phyloP scores from a whole-genome alignment of 2,888 invertebrate genomes.

The Trypoxylon attenuatum region DNA sequence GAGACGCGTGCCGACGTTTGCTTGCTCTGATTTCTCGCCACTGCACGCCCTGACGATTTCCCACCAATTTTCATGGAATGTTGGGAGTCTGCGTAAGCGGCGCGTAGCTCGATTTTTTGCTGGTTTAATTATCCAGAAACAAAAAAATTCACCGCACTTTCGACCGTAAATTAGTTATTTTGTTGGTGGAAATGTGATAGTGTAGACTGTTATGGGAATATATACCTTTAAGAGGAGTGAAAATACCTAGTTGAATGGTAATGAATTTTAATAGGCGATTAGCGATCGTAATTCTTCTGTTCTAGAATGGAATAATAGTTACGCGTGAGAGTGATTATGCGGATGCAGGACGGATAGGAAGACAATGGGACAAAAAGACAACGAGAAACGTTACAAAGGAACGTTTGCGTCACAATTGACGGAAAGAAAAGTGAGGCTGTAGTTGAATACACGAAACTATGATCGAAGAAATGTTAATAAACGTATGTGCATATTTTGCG shows the following conservation, averaged over 20 bases:
- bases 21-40: conserved; percentile 26
- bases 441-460: too few species aligned
- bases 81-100: conserved; percentile 6
- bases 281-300: not conserved
- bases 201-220: not conserved
- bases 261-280: not conserved
- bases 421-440: conserved; percentile 12
- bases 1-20: not conserved
- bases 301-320: not conserved
- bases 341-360: too few species aligned
- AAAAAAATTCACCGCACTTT: not conserved
- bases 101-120: too few species aligned
- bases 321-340: not conserved
- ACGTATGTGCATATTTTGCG: conserved; percentile 24
- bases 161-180: not conserved
- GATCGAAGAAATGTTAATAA: conserved; percentile 14
- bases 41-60: conserved; percentile 14
- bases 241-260: too few species aligned
- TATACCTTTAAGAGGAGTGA: too few species aligned
- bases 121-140: too few species aligned
- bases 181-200: too few species aligned
- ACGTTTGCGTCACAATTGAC: conserved; percentile 32
- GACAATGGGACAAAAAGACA: conserved; percentile 6
- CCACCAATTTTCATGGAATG: conserved; percentile 33
- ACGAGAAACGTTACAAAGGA: conserved; percentile 2